Conservation (phyloP, 2,797 vertebrate genomes). For the Bradypodion ventrale region DNA sequence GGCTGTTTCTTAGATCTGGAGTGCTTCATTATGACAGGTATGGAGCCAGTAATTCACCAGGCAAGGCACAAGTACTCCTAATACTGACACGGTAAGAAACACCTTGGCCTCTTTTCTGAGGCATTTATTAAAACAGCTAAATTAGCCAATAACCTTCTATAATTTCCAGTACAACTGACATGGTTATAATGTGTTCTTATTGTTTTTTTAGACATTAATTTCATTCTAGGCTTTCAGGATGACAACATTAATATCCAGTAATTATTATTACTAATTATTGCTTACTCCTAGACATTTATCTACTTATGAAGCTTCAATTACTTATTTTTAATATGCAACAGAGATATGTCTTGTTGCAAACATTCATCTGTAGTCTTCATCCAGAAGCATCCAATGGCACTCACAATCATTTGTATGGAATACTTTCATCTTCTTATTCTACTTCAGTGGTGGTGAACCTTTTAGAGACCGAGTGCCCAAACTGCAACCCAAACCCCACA, state of each 20-base stretch:
- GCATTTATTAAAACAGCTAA: background rate
- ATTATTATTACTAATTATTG: background rate
- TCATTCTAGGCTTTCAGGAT: background rate
- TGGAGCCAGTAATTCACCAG: background rate
- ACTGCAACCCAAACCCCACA: no score
- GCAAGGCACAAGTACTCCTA: background rate
- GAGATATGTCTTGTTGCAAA: background rate
- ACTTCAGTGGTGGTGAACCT: no score
- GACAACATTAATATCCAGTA: no score
- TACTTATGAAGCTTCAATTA: conserved; percentile 7
- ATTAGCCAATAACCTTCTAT: background rate
- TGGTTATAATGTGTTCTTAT: no score
- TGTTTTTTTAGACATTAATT: background rate
- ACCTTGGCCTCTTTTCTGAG: background rate
- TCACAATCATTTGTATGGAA: background rate
- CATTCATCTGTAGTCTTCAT: background rate
- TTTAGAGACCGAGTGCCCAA: no score
- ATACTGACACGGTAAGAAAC: background rate
- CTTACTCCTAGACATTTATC: conserved; percentile 7
- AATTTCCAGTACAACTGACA: background rate
- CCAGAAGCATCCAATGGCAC: background rate
- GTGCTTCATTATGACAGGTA: background rate
- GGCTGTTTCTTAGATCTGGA: background rate
- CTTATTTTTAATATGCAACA: background rate
- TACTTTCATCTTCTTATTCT: background rate